Evolutionary conservation across 2,797 vertebrate genomes (phyloP), one percentile per base, ranked within the genome.

Genomic region (Acipenser transmontanus): DNA sequence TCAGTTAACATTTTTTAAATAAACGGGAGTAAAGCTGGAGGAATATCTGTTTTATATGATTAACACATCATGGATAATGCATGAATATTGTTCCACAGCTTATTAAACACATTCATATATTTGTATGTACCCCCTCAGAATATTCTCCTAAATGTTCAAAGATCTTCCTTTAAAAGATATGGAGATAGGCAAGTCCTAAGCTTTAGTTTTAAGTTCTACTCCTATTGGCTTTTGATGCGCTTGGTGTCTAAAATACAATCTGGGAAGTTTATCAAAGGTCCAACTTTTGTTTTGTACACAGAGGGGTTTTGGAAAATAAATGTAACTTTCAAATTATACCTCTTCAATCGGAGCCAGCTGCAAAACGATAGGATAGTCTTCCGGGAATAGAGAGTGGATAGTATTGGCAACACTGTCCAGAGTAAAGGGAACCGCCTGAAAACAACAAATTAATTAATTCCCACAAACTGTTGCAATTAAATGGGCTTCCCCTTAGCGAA

Each of bases 341-440:
- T 99, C 97, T 72, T 99, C 96, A 64, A 95, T 97, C 13, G 96
- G 97, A 50, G 96, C 94, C 77, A 98, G 87, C 85, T 98, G 96
- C 77, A 99, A 78, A 68, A 99, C 94, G 34, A 99, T 94, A 6
- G 97, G 95, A 0, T 92, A 98, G 85, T 97, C 95, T 76, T 98
- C 96, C 0, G 94, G 92, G 75, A 99, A 99, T 72, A 97, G 77
- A 12, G 88, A 87, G 74, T 98, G 95, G 59, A 99, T 92, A 1
- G 94, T 93, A 75, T 94, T 96, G 1, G 95, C 94, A 72, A 99
- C 95, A 5, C 91, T 91, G 77, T 99, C 97, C 78, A 99, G 81
- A 67, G 90, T 97, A 77, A 98, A 95, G 47, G 96, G 95, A 67
- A 98, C 93, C 0, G 94, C 91, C 96, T 99, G 76, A 7, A 82